Conservation (phyloP, 2,113 vertebrate genomes). For the Toxostoma redivivum region DNA sequence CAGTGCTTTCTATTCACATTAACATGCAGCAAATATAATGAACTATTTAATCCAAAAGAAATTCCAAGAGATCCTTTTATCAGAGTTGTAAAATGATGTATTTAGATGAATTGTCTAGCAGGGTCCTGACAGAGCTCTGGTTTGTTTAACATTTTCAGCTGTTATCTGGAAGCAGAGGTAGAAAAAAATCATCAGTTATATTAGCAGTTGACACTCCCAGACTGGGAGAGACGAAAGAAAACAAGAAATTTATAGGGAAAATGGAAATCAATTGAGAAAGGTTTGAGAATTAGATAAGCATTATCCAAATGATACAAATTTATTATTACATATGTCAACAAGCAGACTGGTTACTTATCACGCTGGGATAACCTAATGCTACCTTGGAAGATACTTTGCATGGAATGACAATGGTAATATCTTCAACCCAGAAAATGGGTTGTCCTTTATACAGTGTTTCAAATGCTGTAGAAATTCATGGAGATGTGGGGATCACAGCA, state of each 20-base stretch:
- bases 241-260: background rate
- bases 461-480: conserved; percentile 13
- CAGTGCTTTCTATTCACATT: conserved; percentile 8
- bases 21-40: background rate
- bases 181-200: conserved; percentile 20
- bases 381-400: background rate
- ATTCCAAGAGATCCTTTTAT: conserved; percentile 31
- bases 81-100: conserved; percentile 1
- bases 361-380: background rate
- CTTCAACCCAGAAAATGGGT: background rate
- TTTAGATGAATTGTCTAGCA: background rate
- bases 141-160: conserved; percentile 39
- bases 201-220: background rate
- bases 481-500: background rate
- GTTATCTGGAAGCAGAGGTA: conserved; percentile 29
- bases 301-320: background rate
- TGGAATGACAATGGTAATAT: background rate
- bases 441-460: background rate
- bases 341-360: background rate
- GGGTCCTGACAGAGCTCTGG: background rate
- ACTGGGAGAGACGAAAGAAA: background rate
- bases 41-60: background rate
- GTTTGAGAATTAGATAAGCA: background rate
- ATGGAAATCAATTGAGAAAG: background rate
- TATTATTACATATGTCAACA: background rate